Conservation (phyloP, 2,797 vertebrate genomes). For the Melanitta fusca region DNA sequence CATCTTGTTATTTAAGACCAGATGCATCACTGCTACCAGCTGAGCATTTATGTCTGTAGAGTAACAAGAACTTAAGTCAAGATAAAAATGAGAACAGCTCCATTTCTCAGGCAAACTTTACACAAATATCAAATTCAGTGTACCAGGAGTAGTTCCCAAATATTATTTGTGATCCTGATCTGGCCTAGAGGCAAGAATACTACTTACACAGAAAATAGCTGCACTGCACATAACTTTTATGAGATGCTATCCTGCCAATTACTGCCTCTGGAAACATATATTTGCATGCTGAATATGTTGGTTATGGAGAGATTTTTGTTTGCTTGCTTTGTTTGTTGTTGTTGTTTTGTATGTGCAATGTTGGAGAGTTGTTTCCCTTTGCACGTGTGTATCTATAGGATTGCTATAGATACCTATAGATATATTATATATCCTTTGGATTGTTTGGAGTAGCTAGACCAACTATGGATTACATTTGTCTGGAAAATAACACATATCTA, state of each 20-base stretch:
- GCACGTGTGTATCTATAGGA: neutral
- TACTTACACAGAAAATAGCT: constrained; percentile 56
- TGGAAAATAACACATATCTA: neutral
- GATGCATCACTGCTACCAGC: constrained; percentile 11
- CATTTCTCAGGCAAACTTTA: constrained; percentile 42
- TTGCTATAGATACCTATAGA: no score
- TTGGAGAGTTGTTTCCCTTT: neutral
- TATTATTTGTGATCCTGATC: constrained; percentile 64
- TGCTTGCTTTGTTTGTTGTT: neutral
- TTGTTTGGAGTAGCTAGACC: neutral
- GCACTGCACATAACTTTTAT: constrained; percentile 49
- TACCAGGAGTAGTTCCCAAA: constrained; percentile 61
- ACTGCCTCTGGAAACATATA: constrained; percentile 56
- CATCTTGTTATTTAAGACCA: constrained; percentile 2
- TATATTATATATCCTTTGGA: no score
- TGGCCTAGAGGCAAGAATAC: constrained; percentile 70
- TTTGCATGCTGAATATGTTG: neutral
- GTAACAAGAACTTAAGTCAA: constrained; percentile 56
- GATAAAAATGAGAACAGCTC: constrained; percentile 63
- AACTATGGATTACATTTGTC: neutral
- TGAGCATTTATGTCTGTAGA: constrained; percentile 44
- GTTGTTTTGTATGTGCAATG: neutral
- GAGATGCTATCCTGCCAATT: constrained; percentile 63
- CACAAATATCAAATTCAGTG: constrained; percentile 58
- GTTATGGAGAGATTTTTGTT: neutral